Base-by-base conservation (phyloP, 2,113 vertebrate species). In the Aspiorhynchus laticeps region DNA sequence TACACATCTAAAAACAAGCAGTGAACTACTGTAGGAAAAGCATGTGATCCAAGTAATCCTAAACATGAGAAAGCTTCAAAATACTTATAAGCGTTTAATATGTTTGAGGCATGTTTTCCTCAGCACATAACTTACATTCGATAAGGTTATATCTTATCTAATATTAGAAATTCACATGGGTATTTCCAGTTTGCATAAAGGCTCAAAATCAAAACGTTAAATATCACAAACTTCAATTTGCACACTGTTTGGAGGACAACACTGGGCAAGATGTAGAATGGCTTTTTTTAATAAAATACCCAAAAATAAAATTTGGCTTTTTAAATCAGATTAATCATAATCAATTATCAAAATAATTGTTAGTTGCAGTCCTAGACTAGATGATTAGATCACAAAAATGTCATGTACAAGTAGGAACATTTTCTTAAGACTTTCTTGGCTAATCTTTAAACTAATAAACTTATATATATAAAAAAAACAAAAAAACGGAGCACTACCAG, bases 401-500 rank as follows among this genome's bases (percentile, higher is more conserved):
- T n/a, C 0, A 15, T 46, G 24, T 8, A n/a, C 24, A 46, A 15
- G 38, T 7, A 46, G 12, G 6, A 75, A 26, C 24, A 75, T 9
- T 6, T 41, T 10, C 3, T 4, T 36, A 69, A 73, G 38, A 65
- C 61, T 67, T 67, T 7, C 12, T 67, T 15, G 12, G 63, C 28
- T 67, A 6, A 67, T 31, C 26, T 59, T 33, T 5, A 2, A 56
- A 65, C 56, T 7, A 28, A 24, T 75, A 26, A 24, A 46, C 14
- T 7, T 9, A 69, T 5, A 86, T 24, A 5, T 9, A 69, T 5
- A 86, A 28, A 5, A 8, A 9, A 43, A 83, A 26, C 7, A 38
- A 12, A 4, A 4, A 59, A n/a, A n/a, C n/a, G n/a, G n/a, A n/a
- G 24, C 26, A 94, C 94, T 95, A 99, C 98, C 96, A 95, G 93